Conservation (phyloP, 2,888 invertebrate genomes). For the Drosophila phalerata region DNA sequence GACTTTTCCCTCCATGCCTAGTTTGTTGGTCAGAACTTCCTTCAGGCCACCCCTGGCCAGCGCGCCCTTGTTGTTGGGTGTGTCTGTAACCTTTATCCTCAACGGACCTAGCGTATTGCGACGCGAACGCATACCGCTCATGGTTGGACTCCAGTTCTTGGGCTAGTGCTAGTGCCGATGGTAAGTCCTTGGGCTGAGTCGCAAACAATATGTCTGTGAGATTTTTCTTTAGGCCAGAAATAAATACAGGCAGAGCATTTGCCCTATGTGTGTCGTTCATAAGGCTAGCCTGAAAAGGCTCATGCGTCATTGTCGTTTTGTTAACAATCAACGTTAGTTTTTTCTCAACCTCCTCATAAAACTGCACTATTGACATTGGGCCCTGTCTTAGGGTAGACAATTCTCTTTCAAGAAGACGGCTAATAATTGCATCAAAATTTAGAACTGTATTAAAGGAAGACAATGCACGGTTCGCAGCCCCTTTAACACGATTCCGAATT, state of each 20-base stretch:
- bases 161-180: neutral
- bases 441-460: too few species aligned
- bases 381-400: slow-evolving; percentile 52
- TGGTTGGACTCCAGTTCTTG: neutral
- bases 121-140: neutral
- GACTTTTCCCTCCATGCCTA: slow-evolving; percentile 1
- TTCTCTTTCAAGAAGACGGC: slow-evolving; percentile 10
- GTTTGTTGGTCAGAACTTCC: slow-evolving; percentile 3
- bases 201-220: neutral
- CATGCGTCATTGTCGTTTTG: slow-evolving; percentile 50
- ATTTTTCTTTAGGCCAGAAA: too few species aligned
- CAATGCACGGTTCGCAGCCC: too few species aligned
- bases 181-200: neutral
- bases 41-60: neutral
- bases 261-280: slow-evolving; percentile 49
- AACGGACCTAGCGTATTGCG: neutral
- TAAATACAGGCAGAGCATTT: neutral
- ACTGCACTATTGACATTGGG: slow-evolving; percentile 35
- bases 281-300: slow-evolving; percentile 20
- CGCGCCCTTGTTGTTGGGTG: neutral
- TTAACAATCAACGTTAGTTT: slow-evolving; percentile 45
- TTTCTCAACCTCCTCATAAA: slow-evolving; percentile 50
- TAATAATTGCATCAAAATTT: too few species aligned
- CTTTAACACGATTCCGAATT: too few species aligned
- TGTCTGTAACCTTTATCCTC: neutral